phyloP scores from a whole-genome alignment of 2,113 vertebrate genomes.

The Plestiodon gilberti region DNA sequence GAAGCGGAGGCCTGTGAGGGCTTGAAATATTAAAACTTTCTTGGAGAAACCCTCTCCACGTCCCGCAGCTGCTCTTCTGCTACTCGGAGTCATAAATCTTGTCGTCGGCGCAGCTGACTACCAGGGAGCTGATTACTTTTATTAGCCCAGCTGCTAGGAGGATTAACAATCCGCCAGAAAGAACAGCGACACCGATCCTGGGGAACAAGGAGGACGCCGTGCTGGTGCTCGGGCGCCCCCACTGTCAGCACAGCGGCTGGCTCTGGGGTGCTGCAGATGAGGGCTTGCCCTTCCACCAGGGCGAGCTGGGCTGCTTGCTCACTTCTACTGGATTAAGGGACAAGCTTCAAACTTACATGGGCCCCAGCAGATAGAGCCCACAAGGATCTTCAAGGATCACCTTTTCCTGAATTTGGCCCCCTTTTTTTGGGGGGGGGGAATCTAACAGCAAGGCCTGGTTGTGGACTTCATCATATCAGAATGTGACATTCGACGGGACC shows the following conservation, averaged over 20 bases:
- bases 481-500: no score
- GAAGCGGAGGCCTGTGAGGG: slow-evolving; percentile 23
- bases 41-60: slow-evolving; percentile 35
- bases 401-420: background rate
- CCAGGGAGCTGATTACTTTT: slow-evolving; percentile 54
- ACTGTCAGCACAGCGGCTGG: background rate
- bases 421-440: background rate
- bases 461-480: background rate
- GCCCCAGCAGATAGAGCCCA: background rate
- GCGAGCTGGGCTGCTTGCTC: background rate
- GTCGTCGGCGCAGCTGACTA: slow-evolving; percentile 27
- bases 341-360: background rate
- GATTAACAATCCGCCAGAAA: slow-evolving; percentile 60
- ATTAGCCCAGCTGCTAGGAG: slow-evolving; percentile 46
- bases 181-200: slow-evolving; percentile 36
- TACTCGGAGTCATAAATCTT: slow-evolving; percentile 67
- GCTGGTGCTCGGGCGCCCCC: accelerated
- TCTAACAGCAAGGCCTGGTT: background rate
- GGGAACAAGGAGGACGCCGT: slow-evolving; percentile 19
- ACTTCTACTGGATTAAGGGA: background rate
- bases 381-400: background rate
- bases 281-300: background rate
- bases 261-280: no score
- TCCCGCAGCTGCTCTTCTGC: slow-evolving; percentile 50
- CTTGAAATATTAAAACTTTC: slow-evolving; percentile 40